Evolutionary conservation across 2,797 vertebrate species (phyloP).

Genomic region (Pangasius sanitwongsei): DNA sequence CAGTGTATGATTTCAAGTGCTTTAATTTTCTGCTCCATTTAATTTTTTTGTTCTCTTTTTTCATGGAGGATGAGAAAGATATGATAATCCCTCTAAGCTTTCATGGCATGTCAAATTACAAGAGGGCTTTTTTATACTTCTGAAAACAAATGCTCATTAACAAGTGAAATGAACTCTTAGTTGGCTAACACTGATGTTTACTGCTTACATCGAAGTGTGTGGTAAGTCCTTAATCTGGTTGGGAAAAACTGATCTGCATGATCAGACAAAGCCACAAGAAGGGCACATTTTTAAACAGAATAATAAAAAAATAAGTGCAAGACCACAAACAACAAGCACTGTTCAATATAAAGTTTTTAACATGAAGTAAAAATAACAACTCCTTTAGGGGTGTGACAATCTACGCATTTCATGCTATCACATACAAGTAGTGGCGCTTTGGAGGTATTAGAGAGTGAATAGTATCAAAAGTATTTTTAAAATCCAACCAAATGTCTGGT

Average conservation of each 20-base stretch:
- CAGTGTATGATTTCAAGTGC: not conserved
- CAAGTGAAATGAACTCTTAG: slow-evolving; percentile 19
- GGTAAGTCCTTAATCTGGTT: not conserved
- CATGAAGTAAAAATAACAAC: not conserved
- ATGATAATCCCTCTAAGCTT: slow-evolving; percentile 17
- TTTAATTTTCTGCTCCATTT: slow-evolving; percentile 34
- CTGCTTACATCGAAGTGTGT: not conserved
- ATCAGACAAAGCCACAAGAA: slow-evolving; percentile 1
- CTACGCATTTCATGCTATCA: not conserved
- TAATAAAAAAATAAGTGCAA: not conserved
- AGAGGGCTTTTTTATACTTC: slow-evolving; percentile 2
- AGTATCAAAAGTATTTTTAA: not conserved
- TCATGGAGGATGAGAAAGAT: slow-evolving; percentile 21
- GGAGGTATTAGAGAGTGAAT: not conserved
- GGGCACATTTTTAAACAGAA: not conserved
- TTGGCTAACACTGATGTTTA: not conserved
- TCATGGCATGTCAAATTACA: slow-evolving; percentile 16
- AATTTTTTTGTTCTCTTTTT: slow-evolving; percentile 5
- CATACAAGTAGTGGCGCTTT: not conserved
- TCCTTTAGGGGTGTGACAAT: not conserved
- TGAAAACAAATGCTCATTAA: slow-evolving; percentile 43
- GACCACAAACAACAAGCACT: not conserved
- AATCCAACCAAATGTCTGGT: not conserved
- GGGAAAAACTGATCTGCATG: not conserved
- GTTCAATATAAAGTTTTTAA: not conserved